A percentile compares a stretch with the other conserved stretches of the same genome.
Conservation (phyloP, 2,113 vertebrate species). For the Trematomus loennbergii region DNA sequence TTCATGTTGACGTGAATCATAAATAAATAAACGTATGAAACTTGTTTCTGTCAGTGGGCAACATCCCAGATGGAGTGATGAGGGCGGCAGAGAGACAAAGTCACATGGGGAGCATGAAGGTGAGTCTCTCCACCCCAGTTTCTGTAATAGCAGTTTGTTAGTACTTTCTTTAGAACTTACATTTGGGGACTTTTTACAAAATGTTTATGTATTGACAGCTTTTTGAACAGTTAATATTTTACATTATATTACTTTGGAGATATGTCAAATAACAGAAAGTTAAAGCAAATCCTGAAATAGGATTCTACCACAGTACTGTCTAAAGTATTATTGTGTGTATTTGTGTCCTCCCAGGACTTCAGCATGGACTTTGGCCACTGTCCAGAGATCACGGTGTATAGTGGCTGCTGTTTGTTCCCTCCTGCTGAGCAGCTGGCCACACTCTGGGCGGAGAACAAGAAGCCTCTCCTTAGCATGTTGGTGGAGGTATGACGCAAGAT, state of each 20-base stretch:
- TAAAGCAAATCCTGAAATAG: not conserved
- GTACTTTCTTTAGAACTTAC: too few relatives aligned
- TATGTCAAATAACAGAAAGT: not conserved
- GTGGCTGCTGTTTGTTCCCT: constrained; percentile 94
- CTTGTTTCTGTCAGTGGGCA: constrained; percentile 57
- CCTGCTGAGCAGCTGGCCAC: constrained; percentile 87
- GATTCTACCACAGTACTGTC: not conserved
- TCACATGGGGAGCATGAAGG: constrained; percentile 99
- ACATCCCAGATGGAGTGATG: constrained; percentile 87
- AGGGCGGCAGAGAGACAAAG: constrained; percentile 94
- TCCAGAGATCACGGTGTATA: constrained; percentile 97
- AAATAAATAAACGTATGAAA: not conserved
- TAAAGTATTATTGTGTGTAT: constrained; percentile 5
- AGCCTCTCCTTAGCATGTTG: constrained; percentile 94
- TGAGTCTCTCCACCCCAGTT: constrained; percentile 55
- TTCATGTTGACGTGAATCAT: not conserved
- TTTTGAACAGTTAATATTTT: not conserved
- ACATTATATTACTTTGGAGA: not conserved
- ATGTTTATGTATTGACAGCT: not conserved
- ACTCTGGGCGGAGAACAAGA: constrained; percentile 95
- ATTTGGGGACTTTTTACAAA: not conserved
- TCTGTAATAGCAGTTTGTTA: not conserved
- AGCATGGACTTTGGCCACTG: constrained; percentile 93
- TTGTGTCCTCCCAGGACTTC: constrained; percentile 88
- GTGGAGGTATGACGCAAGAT: constrained; percentile 88